A percentile compares a stretch with the other conserved stretches of the same genome.
Evolutionary conservation across 2,113 vertebrate species (phyloP).

Genomic region (Saccopteryx bilineata): DNA sequence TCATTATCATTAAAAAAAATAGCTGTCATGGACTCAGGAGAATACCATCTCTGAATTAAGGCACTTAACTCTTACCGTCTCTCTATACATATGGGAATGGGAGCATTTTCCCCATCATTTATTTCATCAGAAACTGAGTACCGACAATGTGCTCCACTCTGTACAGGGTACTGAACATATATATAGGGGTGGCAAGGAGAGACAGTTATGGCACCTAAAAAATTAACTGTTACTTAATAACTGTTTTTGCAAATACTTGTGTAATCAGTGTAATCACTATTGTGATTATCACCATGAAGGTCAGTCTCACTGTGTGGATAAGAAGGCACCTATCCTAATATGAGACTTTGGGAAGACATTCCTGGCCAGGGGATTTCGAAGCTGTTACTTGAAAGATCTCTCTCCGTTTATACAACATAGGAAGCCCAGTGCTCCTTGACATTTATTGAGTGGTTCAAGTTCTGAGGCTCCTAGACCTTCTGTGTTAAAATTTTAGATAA

Average conservation of each 20-base stretch:
- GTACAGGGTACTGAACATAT: not conserved
- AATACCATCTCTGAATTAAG: not conserved
- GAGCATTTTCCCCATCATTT: not conserved
- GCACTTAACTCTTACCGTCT: not conserved
- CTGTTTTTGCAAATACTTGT: conserved; percentile 9
- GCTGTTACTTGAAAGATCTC: not conserved
- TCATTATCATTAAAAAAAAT: conserved; percentile 36
- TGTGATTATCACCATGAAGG: not conserved
- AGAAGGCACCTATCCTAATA: not conserved
- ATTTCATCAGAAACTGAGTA: not conserved
- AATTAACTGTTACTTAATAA: not conserved
- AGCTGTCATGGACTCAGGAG: not conserved
- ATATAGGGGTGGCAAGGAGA: not conserved
- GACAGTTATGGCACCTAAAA: not conserved
- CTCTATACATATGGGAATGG: not conserved
- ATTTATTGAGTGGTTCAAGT: not conserved
- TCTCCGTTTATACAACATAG: not conserved
- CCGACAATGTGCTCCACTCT: not conserved
- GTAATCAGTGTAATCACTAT: not conserved
- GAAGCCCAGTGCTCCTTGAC: not conserved
- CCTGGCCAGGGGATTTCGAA: not conserved
- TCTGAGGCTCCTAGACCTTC: not conserved
- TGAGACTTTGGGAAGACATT: not conserved
- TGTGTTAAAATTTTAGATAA: not conserved
- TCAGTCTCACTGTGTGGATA: not conserved